Evolutionary conservation across 2,797 vertebrate genomes (phyloP), one percentile per base, ranked within the genome.

Genomic region (Orestias chungarensis): DNA sequence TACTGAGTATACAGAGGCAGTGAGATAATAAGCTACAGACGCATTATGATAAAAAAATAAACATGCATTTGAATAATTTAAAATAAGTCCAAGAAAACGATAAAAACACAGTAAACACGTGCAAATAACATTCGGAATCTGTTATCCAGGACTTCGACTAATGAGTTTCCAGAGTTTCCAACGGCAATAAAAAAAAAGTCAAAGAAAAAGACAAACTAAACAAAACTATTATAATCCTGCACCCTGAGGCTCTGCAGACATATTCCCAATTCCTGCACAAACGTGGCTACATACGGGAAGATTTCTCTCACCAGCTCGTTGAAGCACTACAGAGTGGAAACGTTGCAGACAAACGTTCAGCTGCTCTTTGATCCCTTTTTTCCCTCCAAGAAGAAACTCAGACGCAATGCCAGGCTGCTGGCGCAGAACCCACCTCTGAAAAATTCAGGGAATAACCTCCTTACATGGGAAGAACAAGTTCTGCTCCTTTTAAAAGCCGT

Each of bases 331-430:
- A 68, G 82, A 75, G 73, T 89, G 87, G 86, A 89, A 89, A 88
- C 76, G 84, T 89, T 61, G 70, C 73, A 78, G 85, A 74, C 79
- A 90, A 90, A 91, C 80, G 69, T 79, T 91, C 89, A 93, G 89
- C 92, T 91, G 90, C 87, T 85, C 80, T 69, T 76, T 87, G 86
- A 87, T 76, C 75, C 82, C 62, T 17, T 73, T 86, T 91, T 89
- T n/a, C n/a, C n/a, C n/a, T n/a, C 89, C 86, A 80, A 82, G 81
- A 87, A 86, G 76, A 62, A 38, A 78, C 43, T 86, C 81, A 76
- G 80, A 80, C 82, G 78, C 83, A 83, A 79, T 81, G 87, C 70
- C 9, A 73, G 85, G 78, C 85, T 86, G 77, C 87, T 83, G 82
- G 77, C 81, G 46, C 75, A 42, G 73, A 64, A 84, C 77, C 70